Percentiles rank a stretch among this genome's conserved stretches.
phyloP scores from a whole-genome alignment of 2,888 invertebrate genomes.

The Dynastes tityus region DNA sequence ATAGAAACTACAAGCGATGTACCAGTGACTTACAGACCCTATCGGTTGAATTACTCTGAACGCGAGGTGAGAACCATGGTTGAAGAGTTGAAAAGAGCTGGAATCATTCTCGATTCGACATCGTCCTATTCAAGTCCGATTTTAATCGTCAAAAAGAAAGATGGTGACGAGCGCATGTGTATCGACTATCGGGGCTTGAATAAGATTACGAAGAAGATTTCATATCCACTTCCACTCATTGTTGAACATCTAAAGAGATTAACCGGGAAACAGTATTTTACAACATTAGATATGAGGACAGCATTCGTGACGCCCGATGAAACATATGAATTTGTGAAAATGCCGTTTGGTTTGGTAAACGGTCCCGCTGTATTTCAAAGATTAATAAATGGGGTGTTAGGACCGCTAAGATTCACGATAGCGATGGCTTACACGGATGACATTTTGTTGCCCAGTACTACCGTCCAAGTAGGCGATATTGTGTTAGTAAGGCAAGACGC shows the following conservation, averaged over 20 bases:
- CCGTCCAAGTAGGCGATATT: background rate
- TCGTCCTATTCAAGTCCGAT: slow-evolving; percentile 28
- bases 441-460: background rate
- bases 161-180: slow-evolving; percentile 50
- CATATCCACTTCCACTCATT: no score
- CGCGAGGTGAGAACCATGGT: background rate
- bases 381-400: background rate
- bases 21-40: background rate
- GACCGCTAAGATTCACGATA: slow-evolving; percentile 9
- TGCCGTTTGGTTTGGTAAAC: slow-evolving; percentile 60
- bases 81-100: no score
- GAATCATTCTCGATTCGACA: no score
- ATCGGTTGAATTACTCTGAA: slow-evolving; percentile 1
- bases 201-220: slow-evolving; percentile 28
- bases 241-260: no score
- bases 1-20: background rate
- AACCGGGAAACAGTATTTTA: no score
- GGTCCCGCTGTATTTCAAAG: background rate
- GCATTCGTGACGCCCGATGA: slow-evolving; percentile 62
- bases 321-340: slow-evolving; percentile 60
- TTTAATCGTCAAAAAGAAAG: slow-evolving; percentile 56
- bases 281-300: slow-evolving; percentile 54
- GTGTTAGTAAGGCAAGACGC: background rate
- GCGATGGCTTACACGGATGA: background rate
- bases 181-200: no score